Base-by-base conservation (phyloP, 2,888 invertebrate genomes). In the Piscicola geometra region DNA sequence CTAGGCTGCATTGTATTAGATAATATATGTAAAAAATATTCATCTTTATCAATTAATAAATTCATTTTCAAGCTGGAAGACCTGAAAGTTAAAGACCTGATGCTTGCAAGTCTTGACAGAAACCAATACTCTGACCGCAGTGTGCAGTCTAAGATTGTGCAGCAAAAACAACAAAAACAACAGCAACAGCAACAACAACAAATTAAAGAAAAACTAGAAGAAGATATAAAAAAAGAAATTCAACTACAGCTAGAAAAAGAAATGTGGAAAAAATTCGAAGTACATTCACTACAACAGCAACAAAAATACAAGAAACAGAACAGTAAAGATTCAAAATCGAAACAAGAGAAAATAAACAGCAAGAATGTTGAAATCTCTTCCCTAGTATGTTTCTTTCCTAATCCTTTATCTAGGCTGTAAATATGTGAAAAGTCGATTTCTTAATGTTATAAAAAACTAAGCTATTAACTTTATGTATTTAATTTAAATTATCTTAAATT, bases 291-390 rank as follows among this genome's bases (percentile, higher is more conserved):
- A 70, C 35, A 28, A 70, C 47, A 35, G 25, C 30, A 70, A 41
- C 12, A 33, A 1, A 71, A 9, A 12, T 1, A 47, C 30, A 30
- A 21, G 50, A 12, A 36, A 33, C n/a, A 32, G 52, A 0, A 71
- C 21, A 71, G 21, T 21, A 15, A 30, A 33, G 33, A 3, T 12
- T 21, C 21, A 30, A 12, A 12, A 30, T 33, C 25, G 69, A 68
- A 18, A 30, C 21, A 68, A 15, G 28, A 66, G 47, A 18, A 75
- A 41, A 60, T 33, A 28, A 52, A 56, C 15, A 83, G 83, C 36
- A 21, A 25, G 41, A 71, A 33, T 1, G 41, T 21, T 30, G 5
- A 71, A 28, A 70, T 30, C 41, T 41, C 41, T 9, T 41, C 41
- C 15, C 41, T 41, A 15, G 41, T 41, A 15, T 5, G 41, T 41